Evolutionary conservation across 2,797 vertebrate genomes (phyloP), one percentile per base, ranked within the genome.

Genomic region (Lophius americanus): DNA sequence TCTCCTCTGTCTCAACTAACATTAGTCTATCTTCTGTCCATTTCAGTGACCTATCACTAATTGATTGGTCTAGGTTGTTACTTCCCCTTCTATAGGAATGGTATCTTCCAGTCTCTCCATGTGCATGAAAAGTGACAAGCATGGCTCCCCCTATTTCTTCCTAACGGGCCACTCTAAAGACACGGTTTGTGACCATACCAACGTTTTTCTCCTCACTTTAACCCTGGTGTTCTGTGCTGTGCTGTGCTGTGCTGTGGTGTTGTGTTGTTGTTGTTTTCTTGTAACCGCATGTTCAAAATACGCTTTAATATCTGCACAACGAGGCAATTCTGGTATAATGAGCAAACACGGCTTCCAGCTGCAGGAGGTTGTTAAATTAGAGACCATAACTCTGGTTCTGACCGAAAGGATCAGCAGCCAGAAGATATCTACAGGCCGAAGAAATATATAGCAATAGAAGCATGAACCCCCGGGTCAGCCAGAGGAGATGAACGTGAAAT

Each of bases 51-150:
- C 96, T 97, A 95, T 98, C 96, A 96, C 97, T 99, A 96, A 98
- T 98, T 99, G 96, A 99, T 96, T 96, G 96, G 95, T 98, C 96
- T 96, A 99, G 97, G 96, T 96, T 99, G 95, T 99, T 97, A 97
- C 97, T 97, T 96, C 96, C 95, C 98, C 96, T 96, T 97, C 96
- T 98, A 95, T 98, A 99, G 98, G 97, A 99, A 98, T 96, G 97
- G 96, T 97, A 95, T 95, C 97, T 97, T 98, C 98, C 96, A 98
- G 96, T 95, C 96, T 98, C 96, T 99, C 97, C 96, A 98, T 99
- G 97, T 99, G 98, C 97, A 99, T 99, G 98, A 99, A 99, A 98
- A 98, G 96, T 99, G 98, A 99, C 96, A 99, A 96, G 96, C 98
- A 99, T 98, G 97, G 98, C 95, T 98, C 98, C 94, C 97, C 98